Evolutionary conservation across 1,140 invertebrate species (phyloP), one percentile per base, ranked within the genome.

Genomic region (Sarcophaga bullata): DNA sequence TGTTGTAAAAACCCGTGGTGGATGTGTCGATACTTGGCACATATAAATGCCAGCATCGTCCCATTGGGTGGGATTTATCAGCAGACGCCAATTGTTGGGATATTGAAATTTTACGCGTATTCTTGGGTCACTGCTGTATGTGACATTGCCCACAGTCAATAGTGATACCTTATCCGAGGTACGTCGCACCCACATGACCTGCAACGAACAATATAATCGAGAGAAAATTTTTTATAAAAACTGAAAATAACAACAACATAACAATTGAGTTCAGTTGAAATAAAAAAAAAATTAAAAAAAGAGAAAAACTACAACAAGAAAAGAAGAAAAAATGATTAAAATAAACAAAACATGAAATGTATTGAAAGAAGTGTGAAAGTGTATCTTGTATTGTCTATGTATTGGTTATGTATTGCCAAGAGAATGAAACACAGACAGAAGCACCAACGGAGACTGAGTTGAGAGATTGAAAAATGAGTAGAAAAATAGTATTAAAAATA

Each of bases 21-120:
- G 95, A 91, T 96, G 95, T 52, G 95, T 96, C 9, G 95, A 94
- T 85, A 97, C 95, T 93, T 96, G 95, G 90, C 95, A 97, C 92
- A 96, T 95, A 83, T 96, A 97, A 11, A 94, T 91, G 15, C 95
- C 95, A 46, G 94, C 94, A 86, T 96, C 95, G 72, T 93, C 92
- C 81, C 93, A 91, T 73, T 93, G 94, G 46, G 95, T 94, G 85
- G 94, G 95, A 84, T 93, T 93, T 81, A 97, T 96, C 89, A 94
- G 83, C 54, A 97, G 90, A 83, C 95, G 93, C 94, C 95, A 96
- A 90, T 97, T 96, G 90, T 95, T 96, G 11, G 95, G 95, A 88
- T 97, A 96, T 86, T 95, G 94, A 89, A 95, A 95, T 85, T 94
- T 94, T 54, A 95, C 92, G 25, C 92, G 92, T 84, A 95, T 93